Evolutionary conservation across 2,113 vertebrate genomes (phyloP).

Genomic region (Fulmarus glacialis): DNA sequence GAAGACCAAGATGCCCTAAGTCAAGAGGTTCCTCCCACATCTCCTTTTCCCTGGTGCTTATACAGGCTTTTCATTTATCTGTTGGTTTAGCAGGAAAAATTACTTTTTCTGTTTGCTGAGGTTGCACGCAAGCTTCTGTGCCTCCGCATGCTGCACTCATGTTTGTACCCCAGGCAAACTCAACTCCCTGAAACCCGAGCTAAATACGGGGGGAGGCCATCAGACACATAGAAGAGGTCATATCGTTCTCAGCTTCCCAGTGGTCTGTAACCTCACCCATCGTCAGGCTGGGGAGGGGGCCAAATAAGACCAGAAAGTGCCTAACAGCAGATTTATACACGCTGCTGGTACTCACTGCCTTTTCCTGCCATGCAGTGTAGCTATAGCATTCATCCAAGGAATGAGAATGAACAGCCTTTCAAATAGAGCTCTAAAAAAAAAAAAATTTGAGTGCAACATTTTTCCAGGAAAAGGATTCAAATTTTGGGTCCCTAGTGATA

Average conservation of each 20-base stretch:
- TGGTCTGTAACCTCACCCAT: not conserved
- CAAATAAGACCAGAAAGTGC: not conserved
- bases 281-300: not conserved
- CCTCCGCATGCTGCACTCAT: not conserved
- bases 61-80: not conserved
- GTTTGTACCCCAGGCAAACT: not conserved
- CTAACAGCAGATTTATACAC: not conserved
- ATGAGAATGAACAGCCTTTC: not conserved
- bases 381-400: not conserved
- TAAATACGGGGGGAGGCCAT: not conserved
- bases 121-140: not conserved
- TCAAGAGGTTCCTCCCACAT: not conserved
- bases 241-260: not conserved
- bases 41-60: not conserved
- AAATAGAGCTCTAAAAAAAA: not conserved
- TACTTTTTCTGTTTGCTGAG: not conserved
- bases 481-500: not conserved
- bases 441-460: not conserved
- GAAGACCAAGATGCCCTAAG: not conserved
- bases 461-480: not conserved
- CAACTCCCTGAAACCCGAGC: not conserved
- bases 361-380: not conserved
- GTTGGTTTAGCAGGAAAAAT: not conserved
- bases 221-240: not conserved
- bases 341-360: not conserved